Evolutionary conservation across 1,140 invertebrate species (phyloP), one percentile per base, ranked within the genome.

Genomic region (Drosophila simulans): DNA sequence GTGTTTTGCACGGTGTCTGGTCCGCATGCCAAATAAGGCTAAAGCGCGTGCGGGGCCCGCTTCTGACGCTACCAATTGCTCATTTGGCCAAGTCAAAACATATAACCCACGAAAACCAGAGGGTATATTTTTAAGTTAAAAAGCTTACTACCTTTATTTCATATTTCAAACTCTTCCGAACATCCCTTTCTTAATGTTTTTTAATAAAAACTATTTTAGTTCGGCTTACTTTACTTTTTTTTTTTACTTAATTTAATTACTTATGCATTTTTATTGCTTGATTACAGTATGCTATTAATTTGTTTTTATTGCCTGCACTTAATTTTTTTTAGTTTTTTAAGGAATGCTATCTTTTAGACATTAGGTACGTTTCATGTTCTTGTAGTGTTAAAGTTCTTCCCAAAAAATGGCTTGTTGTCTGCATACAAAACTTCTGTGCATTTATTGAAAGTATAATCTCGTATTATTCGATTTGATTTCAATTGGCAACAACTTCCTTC

Each of bases 401-500:
- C 31, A 56, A 51, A 64, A 64, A 22, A n/a, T 15, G 11, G 1
- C 31, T 27, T 3, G 35, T 39, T 5, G 39, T 42, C 35, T 39
- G 83, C 59, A 88, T 82, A 88, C 70, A 86, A 85, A 78, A 75
- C 25, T 48, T 22, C 34, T 60, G 5, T 60, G 40, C 55, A 64
- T 45, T 53, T 45, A 15, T 46, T 39, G 37, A 57, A 62, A 3
- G 45, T 35, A 37, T 62, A 65, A 69, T 40, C 57, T 42, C 25
- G 48, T 63, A 58, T 57, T 51, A 55, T 48, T 53, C 74, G 49
- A 34, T 53, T 64, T 52, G 45, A 45, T 78, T 74, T 64, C 78
- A 51, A 60, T 86, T 75, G 74, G 40, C 57, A 59, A 78, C 53
- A 82, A 78, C 64, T 78, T 82, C 83, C 83, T 71, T 78, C 62